These are phyloP conservation scores for Pasiphila rectangulata DNA, from an alignment of 2,888 invertebrate species.

Conservation along the genomic window DNA sequence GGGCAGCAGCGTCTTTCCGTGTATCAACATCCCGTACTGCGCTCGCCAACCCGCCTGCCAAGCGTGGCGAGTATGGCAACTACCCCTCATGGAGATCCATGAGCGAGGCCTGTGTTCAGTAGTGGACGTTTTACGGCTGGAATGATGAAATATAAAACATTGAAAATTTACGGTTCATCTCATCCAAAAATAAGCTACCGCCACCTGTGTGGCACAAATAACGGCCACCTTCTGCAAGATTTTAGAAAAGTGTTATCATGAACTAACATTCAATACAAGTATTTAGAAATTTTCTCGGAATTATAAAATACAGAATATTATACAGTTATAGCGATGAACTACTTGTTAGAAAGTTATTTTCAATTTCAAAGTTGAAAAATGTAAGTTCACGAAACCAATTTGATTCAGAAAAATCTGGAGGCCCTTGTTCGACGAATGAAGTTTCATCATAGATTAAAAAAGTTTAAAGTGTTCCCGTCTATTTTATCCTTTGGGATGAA, in stretches of 20 bases:
- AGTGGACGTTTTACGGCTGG: too few species aligned
- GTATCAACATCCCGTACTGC: too few species aligned
- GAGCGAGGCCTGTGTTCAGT: too few species aligned
- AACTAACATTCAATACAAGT: slow-evolving; percentile 7
- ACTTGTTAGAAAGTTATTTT: slow-evolving; percentile 36
- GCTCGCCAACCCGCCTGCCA: too few species aligned
- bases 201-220: too few species aligned
- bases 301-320: slow-evolving; percentile 3
- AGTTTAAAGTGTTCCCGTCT: slow-evolving; percentile 48
- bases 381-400: slow-evolving; percentile 42
- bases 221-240: not conserved
- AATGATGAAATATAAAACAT: too few species aligned
- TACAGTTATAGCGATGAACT: slow-evolving; percentile 39
- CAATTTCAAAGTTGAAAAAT: slow-evolving; percentile 47
- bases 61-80: too few species aligned
- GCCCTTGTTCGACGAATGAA: slow-evolving; percentile 38
- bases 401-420: slow-evolving; percentile 45
- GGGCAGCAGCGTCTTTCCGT: too few species aligned
- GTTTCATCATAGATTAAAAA: slow-evolving; percentile 54
- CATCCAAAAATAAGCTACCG: too few species aligned
- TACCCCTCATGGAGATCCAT: too few species aligned
- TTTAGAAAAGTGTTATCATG: slow-evolving; percentile 3
- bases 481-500: slow-evolving; percentile 30
- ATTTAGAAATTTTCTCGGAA: not conserved
- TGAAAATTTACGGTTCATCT: too few species aligned